Percentiles rank a stretch among this genome's conserved stretches.
These are phyloP conservation scores for Carassius auratus DNA, from an alignment of 2,113 vertebrate species.

Conservation along the genomic window DNA sequence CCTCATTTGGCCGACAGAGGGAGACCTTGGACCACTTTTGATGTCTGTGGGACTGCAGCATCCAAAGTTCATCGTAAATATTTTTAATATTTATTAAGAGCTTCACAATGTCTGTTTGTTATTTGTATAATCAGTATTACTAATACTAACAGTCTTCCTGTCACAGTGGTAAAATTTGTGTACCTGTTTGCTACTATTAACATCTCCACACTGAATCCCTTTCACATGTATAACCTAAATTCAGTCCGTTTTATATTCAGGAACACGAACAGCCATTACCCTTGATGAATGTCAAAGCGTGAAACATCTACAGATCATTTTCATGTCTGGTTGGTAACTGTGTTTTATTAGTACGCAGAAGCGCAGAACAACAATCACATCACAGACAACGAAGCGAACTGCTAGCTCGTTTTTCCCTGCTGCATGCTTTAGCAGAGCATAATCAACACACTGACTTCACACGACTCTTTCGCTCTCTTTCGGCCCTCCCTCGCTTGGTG, in stretches of 20 bases:
- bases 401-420: slow-evolving; percentile 70
- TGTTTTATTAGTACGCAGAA: slow-evolving; percentile 73
- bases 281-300: slow-evolving; percentile 3
- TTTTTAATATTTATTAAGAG: not conserved
- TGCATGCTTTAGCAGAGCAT: slow-evolving; percentile 79
- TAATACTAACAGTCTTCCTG: not conserved
- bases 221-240: not conserved
- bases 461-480: slow-evolving; percentile 64
- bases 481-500: slow-evolving; percentile 49
- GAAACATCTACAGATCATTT: slow-evolving; percentile 17
- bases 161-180: not conserved
- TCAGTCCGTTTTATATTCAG: not conserved
- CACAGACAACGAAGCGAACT: slow-evolving; percentile 73
- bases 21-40: slow-evolving; percentile 7
- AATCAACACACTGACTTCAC: slow-evolving; percentile 71
- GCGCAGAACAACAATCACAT: slow-evolving; percentile 73
- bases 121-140: not conserved
- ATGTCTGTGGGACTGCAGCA: not conserved
- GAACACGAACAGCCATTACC: not conserved
- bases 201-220: not conserved
- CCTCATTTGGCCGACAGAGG: not conserved
- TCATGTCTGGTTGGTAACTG: slow-evolving; percentile 34
- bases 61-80: not conserved
- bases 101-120: not conserved
- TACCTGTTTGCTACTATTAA: not conserved